These are phyloP conservation scores for Phyllopteryx taeniolatus DNA, from an alignment of 2,113 vertebrate species.

Conservation along the genomic window DNA sequence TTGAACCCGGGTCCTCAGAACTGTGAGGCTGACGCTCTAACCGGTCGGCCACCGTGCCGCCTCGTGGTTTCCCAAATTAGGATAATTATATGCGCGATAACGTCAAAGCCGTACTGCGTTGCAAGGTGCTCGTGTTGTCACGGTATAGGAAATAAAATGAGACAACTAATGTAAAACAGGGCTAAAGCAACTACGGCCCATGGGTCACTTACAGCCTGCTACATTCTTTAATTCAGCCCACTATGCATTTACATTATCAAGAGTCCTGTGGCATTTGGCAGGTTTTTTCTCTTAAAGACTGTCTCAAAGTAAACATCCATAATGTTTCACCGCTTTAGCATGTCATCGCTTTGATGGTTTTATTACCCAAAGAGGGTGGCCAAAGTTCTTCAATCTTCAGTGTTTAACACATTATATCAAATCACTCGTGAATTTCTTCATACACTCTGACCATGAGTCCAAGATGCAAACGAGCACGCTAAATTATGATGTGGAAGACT, in stretches of 20 bases:
- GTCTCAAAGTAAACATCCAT: background rate
- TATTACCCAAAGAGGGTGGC: background rate
- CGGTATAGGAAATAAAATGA: background rate
- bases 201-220: background rate
- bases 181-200: background rate
- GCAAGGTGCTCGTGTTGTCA: background rate
- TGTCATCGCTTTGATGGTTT: background rate
- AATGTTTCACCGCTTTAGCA: background rate
- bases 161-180: background rate
- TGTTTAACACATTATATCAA: background rate
- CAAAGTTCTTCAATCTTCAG: too few relatives aligned
- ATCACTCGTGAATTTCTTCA: constrained; percentile 17
- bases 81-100: background rate
- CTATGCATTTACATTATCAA: background rate
- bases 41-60: too few relatives aligned
- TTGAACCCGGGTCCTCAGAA: too few relatives aligned
- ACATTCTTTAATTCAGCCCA: background rate
- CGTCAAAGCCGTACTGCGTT: background rate
- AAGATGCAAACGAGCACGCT: background rate
- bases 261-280: background rate
- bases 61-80: background rate
- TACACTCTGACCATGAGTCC: background rate
- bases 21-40: too few relatives aligned
- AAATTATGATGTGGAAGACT: background rate
- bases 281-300: background rate